phyloP scores from a whole-genome alignment of 2,113 vertebrate species.

The Anser cygnoides region DNA sequence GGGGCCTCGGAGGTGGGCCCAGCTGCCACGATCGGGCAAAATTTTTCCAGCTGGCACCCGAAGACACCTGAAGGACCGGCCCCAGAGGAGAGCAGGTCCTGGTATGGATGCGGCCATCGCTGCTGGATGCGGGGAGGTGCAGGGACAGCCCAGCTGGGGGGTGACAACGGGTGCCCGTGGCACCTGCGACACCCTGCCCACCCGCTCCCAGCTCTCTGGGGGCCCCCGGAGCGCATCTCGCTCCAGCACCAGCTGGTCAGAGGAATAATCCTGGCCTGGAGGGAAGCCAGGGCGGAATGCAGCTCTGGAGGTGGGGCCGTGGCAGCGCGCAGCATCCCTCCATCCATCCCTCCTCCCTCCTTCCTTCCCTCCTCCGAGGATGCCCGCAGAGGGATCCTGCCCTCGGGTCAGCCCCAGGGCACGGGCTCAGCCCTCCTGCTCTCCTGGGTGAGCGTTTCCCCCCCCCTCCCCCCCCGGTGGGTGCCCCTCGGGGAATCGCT shows the following conservation, averaged over 20 bases:
- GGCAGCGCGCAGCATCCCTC: slow-evolving; percentile 33
- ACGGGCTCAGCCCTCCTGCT: background rate
- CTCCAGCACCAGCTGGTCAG: slow-evolving; percentile 55
- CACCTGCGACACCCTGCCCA: background rate
- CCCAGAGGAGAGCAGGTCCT: background rate
- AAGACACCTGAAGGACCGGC: background rate
- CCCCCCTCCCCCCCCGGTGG: background rate
- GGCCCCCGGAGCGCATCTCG: background rate
- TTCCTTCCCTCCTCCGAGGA: background rate
- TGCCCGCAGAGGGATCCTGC: background rate
- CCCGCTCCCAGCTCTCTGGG: background rate
- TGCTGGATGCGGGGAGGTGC: accelerated
- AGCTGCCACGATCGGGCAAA: background rate
- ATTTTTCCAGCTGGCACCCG: background rate
- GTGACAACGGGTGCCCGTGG: background rate
- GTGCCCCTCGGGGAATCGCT: background rate
- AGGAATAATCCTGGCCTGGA: slow-evolving; percentile 61
- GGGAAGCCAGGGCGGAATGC: slow-evolving; percentile 58
- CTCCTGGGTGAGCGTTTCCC: background rate
- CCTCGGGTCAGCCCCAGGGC: background rate
- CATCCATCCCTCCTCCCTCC: background rate
- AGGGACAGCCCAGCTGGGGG: background rate
- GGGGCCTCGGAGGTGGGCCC: background rate
- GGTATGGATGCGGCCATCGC: background rate
- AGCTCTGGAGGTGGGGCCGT: slow-evolving; percentile 1